These are phyloP conservation scores for Cochlearius cochlearius DNA, from an alignment of 2,113 vertebrate species.

Conservation along the genomic window DNA sequence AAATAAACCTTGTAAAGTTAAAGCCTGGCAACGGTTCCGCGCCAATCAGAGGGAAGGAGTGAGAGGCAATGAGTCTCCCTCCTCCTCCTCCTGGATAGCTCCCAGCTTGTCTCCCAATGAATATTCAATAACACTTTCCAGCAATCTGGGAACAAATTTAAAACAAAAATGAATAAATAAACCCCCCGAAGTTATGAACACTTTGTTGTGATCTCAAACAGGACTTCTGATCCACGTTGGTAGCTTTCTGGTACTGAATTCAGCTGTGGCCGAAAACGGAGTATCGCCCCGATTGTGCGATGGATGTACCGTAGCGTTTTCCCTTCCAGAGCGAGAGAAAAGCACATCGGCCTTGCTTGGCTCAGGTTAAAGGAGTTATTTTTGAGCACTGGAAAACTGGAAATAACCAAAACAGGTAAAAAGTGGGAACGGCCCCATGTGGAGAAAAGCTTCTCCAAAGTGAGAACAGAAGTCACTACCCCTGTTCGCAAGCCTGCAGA, in stretches of 20 bases:
- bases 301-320: not conserved
- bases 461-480: not conserved
- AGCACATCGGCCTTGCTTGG: not conserved
- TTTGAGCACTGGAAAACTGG: not conserved
- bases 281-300: not conserved
- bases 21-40: conserved; percentile 18
- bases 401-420: not conserved
- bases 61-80: conserved; percentile 7
- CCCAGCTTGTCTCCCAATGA: conserved; percentile 23
- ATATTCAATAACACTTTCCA: conserved; percentile 28
- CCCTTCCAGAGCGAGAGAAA: not conserved
- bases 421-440: not conserved
- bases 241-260: not conserved
- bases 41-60: conserved; percentile 17
- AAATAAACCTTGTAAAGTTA: conserved; percentile 60
- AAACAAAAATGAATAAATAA: not conserved
- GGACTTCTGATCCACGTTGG: not conserved
- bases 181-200: not conserved
- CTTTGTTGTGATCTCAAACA: not conserved
- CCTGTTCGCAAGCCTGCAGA: not conserved
- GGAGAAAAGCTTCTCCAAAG: not conserved
- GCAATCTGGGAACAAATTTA: not conserved
- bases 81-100: not conserved
- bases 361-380: not conserved
- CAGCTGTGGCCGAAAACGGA: not conserved